Percentiles rank a stretch among this genome's conserved stretches.
These are phyloP conservation scores for Frieseomelitta varia DNA, from an alignment of 1,140 invertebrate species.

Conservation along the genomic window DNA sequence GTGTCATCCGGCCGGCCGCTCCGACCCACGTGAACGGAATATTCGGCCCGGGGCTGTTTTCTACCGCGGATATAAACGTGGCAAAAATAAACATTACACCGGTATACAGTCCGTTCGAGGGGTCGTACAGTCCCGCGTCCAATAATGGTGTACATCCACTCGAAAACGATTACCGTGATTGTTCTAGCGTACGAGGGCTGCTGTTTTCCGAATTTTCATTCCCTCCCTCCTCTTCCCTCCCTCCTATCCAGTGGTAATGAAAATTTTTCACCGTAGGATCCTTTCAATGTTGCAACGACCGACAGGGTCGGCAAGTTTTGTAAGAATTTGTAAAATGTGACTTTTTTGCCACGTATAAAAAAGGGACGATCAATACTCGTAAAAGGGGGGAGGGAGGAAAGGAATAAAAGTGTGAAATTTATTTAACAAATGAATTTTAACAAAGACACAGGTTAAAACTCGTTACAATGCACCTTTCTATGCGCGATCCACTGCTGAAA, in stretches of 20 bases:
- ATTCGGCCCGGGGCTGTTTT: constrained; percentile 2
- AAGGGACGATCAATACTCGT: too few species aligned
- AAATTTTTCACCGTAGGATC: not conserved
- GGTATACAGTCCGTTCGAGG: not conserved
- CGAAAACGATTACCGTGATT: not conserved
- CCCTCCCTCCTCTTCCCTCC: too few species aligned
- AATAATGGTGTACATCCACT: not conserved
- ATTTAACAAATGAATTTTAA: too few species aligned
- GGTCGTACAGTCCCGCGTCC: not conserved
- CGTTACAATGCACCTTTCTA: too few species aligned
- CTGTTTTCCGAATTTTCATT: not conserved
- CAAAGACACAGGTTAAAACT: too few species aligned
- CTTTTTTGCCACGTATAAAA: too few species aligned
- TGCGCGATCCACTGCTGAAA: not conserved
- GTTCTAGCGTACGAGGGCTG: too few species aligned
- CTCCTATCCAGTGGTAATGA: not conserved
- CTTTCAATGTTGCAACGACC: too few species aligned
- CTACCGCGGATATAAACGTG: constrained; percentile 22
- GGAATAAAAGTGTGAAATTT: too few species aligned
- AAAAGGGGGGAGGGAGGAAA: too few species aligned
- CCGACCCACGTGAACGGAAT: not conserved
- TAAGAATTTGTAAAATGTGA: too few species aligned
- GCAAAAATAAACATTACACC: constrained; percentile 15
- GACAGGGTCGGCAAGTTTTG: too few species aligned
- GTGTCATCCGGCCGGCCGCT: constrained; percentile 11